Evolutionary conservation across 2,797 vertebrate genomes (phyloP), one percentile per base, ranked within the genome.

Genomic region (Varecia variegata): DNA sequence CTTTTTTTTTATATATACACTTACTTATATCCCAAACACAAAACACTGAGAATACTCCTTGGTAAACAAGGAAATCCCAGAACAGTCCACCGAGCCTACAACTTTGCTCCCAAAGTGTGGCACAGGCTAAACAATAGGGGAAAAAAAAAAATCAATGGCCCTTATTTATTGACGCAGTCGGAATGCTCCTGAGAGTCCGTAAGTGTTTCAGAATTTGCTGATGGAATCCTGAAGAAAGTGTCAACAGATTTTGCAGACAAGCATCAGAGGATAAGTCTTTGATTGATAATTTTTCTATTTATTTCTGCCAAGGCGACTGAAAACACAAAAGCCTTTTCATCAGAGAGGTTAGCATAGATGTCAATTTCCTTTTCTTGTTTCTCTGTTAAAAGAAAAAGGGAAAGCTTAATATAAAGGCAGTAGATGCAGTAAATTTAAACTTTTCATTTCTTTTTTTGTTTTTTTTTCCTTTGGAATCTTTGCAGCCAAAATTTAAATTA

Each of bases 281-380:
- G 99, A 97, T 99, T 99, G 98, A 99, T 99, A 98, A 99, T 99
- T 99, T 99, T 99, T 97, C 99, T 99, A 99, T 99, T 99, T 98
- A 99, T 99, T 98, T 99, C 99, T 87, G 99, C 99, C 99, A 99
- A 99, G 77, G 99, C 99, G 98, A 99, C 99, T 30, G 99, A 99
- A 98, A 99, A 99, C 96, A 99, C 99, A 94, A 99, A 99, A 77
- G 99, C 99, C 98, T 99, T 99, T 98, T 99, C 99, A 93, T 99
- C 99, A 56, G 99, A 99, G 85, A 99, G 99, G 97, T 99, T 99
- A 97, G 99, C 99, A 92, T 99, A 99, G 98, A 99, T 99, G 97
- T 99, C 99, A 97, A 99, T 99, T 98, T 99, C 99, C 97, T 99
- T 99, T 97, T 99, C 99, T 97, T 99, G 99, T 99, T 99, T 99